Conservation (phyloP, 2,888 invertebrate genomes). For the Heliothis peltigera region DNA sequence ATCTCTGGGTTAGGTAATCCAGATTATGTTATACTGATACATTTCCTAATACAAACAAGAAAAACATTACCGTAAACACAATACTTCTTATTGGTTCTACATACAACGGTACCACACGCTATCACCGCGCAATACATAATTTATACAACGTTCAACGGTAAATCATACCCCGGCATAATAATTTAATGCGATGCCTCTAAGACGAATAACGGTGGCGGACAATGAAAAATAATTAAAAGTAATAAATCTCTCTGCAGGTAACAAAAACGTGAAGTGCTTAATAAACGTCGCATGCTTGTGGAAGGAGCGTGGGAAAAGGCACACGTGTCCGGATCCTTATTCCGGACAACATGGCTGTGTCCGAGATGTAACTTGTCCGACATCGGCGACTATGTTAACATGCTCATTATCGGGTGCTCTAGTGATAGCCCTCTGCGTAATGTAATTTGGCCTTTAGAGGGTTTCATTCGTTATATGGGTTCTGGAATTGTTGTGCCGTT, state of each 20-base stretch:
- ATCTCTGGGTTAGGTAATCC: background rate
- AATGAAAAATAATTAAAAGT: constrained; percentile 90
- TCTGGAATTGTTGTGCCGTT: background rate
- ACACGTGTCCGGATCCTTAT: constrained; percentile 72
- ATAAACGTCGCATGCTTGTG: constrained; percentile 88
- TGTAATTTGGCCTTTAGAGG: constrained; percentile 30
- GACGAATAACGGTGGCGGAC: constrained; percentile 84
- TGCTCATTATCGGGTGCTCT: constrained; percentile 35
- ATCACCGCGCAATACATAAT: constrained; percentile 67
- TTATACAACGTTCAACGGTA: constrained; percentile 72
- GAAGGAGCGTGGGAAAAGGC: constrained; percentile 81
- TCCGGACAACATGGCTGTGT: constrained; percentile 52
- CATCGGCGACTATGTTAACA: constrained; percentile 46
- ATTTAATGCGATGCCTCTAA: constrained; percentile 82
- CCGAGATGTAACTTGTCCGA: constrained; percentile 33
- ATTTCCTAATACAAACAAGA: background rate
- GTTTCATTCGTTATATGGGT: constrained; percentile 16
- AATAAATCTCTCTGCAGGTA: constrained; percentile 89
- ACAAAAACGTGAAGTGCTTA: constrained; percentile 89
- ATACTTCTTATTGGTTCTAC: constrained; percentile 28
- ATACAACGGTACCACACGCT: constrained; percentile 36
- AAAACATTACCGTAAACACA: constrained; percentile 15
- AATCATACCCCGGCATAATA: constrained; percentile 84
- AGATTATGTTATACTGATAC: background rate
- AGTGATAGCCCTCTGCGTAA: constrained; percentile 22